Conservation (phyloP, 2,888 invertebrate species). For the Hyposoter dolosus region DNA sequence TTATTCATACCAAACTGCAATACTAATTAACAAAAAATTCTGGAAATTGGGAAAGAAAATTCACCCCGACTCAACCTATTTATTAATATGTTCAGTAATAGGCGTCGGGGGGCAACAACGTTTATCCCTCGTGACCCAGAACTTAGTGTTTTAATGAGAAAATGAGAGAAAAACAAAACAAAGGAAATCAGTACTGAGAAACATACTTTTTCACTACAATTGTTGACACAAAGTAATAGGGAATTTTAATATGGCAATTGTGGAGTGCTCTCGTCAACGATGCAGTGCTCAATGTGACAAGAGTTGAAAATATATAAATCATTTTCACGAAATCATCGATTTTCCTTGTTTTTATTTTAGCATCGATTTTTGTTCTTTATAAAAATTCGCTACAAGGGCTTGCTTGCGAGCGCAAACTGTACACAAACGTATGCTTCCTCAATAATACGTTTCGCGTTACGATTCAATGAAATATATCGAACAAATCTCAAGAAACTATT, state of each 20-base stretch:
- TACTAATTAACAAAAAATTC: background rate
- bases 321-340: slow-evolving; percentile 57
- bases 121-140: slow-evolving; percentile 46
- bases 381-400: slow-evolving; percentile 9
- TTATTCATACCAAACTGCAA: slow-evolving; percentile 10
- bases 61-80: slow-evolving; percentile 73
- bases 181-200: slow-evolving; percentile 45
- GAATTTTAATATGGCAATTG: slow-evolving; percentile 59
- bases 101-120: slow-evolving; percentile 64
- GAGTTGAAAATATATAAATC: slow-evolving; percentile 39
- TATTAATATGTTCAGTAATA: slow-evolving; percentile 73
- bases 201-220: slow-evolving; percentile 70
- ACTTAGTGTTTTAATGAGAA: slow-evolving; percentile 26
- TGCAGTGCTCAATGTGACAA: slow-evolving; percentile 65
- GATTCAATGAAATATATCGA: background rate
- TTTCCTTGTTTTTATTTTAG: slow-evolving; percentile 47
- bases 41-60: slow-evolving; percentile 40
- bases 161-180: slow-evolving; percentile 16
- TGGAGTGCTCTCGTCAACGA: slow-evolving; percentile 70
- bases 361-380: background rate
- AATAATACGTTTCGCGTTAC: slow-evolving; percentile 7
- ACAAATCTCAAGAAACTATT: background rate
- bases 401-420: slow-evolving; percentile 43
- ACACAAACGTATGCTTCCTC: slow-evolving; percentile 58
- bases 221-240: slow-evolving; percentile 64